Evolutionary conservation across 2,888 invertebrate genomes (phyloP).

Genomic region (Hemaris fuciformis): DNA sequence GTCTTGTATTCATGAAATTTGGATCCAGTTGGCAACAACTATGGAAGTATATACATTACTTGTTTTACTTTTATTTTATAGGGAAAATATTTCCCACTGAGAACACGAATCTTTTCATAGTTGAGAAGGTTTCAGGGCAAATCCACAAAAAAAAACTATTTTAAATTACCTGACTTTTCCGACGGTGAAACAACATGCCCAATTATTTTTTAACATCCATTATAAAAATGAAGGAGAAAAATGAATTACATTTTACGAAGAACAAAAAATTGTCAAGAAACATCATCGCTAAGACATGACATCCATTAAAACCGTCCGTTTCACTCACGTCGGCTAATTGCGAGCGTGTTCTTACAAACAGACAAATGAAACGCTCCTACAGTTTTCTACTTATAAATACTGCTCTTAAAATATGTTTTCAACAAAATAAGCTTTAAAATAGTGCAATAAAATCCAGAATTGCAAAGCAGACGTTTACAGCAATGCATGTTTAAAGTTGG

Average conservation of each 20-base stretch:
- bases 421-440: neutral
- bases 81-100: no score
- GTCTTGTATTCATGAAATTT: no score
- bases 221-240: neutral
- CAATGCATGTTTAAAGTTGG: neutral
- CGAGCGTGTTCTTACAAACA: slow-evolving; percentile 55
- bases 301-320: slow-evolving; percentile 46
- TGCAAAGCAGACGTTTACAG: neutral
- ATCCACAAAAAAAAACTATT: no score
- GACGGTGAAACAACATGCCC: neutral
- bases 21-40: no score
- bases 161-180: no score
- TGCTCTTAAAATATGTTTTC: neutral
- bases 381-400: neutral
- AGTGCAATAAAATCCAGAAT: neutral
- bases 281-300: slow-evolving; percentile 32
- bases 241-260: neutral
- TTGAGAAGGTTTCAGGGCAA: no score
- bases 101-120: no score
- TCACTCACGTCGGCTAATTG: slow-evolving; percentile 60
- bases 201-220: neutral
- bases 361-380: slow-evolving; percentile 48
- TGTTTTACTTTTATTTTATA: no score
- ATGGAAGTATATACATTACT: no score
- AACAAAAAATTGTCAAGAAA: slow-evolving; percentile 18